Conservation (phyloP, 2,113 vertebrate genomes). For the Corythornis vintsioides region DNA sequence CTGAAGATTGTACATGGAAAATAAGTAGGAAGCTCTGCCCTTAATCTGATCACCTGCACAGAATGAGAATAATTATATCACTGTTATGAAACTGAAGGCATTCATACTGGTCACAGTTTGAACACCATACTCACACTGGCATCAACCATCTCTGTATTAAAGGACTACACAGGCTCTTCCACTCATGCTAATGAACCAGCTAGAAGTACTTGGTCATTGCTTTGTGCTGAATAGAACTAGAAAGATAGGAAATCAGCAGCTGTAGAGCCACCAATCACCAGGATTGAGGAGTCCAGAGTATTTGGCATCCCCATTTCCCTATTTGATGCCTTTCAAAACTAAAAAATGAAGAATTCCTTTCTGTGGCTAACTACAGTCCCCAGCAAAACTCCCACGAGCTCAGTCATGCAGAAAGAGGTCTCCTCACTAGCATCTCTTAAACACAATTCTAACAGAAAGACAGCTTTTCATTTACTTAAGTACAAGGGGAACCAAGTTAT, state of each 20-base stretch:
- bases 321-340: not conserved
- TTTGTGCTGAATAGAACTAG: not conserved
- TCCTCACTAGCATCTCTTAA: not conserved
- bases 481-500: not conserved
- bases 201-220: not conserved
- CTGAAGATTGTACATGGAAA: not conserved
- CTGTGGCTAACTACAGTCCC: not conserved
- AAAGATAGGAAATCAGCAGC: not conserved
- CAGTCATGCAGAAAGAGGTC: not conserved
- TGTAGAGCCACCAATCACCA: not conserved
- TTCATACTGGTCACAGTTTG: not conserved
- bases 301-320: not conserved
- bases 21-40: not conserved
- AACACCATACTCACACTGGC: not conserved
- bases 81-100: not conserved
- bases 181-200: not conserved
- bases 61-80: not conserved
- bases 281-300: not conserved
- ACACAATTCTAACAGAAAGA: not conserved
- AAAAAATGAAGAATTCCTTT: not conserved
- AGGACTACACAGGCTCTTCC: not conserved
- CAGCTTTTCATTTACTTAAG: not conserved
- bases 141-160: not conserved
- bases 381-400: not conserved
- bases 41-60: not conserved